Conservation (phyloP, 2,888 invertebrate species). For the Drosophila mercatorum region DNA sequence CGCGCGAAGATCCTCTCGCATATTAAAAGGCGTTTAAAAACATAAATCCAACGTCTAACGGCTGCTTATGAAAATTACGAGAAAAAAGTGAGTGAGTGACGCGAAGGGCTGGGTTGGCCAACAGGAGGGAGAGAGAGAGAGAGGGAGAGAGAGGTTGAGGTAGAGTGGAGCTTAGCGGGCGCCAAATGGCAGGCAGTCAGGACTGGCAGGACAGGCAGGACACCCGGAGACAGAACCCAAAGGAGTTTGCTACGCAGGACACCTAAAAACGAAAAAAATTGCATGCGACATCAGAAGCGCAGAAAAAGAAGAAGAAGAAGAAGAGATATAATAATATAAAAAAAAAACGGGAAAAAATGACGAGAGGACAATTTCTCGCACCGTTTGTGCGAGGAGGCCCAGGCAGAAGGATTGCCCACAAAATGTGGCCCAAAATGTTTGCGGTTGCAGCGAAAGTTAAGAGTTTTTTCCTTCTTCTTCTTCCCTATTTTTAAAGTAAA, state of each 20-base stretch:
- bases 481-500: conserved; percentile 49
- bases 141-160: background rate
- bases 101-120: conserved; percentile 22
- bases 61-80: conserved; percentile 82
- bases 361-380: conserved; percentile 78
- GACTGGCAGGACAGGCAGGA: conserved; percentile 9
- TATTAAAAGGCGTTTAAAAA: conserved; percentile 83
- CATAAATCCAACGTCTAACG: conserved; percentile 82
- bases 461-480: conserved; percentile 32
- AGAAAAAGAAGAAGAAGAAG: conserved; percentile 39
- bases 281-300: conserved; percentile 78
- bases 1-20: conserved; percentile 73
- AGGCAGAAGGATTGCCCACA: conserved; percentile 77
- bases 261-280: conserved; percentile 47
- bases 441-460: conserved; percentile 80
- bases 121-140: background rate
- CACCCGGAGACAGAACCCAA: conserved; percentile 60
- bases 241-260: conserved; percentile 72
- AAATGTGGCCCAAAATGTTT: conserved; percentile 76
- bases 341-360: conserved; percentile 23
- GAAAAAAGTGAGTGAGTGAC: conserved; percentile 77
- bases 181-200: conserved; percentile 51
- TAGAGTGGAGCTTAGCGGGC: conserved; percentile 46
- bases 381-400: conserved; percentile 61
- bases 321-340: conserved; percentile 11